A percentile compares a stretch with the other conserved stretches of the same genome.
Evolutionary conservation across 2,113 vertebrate species (phyloP).

Genomic region (Syngnathus typhle): DNA sequence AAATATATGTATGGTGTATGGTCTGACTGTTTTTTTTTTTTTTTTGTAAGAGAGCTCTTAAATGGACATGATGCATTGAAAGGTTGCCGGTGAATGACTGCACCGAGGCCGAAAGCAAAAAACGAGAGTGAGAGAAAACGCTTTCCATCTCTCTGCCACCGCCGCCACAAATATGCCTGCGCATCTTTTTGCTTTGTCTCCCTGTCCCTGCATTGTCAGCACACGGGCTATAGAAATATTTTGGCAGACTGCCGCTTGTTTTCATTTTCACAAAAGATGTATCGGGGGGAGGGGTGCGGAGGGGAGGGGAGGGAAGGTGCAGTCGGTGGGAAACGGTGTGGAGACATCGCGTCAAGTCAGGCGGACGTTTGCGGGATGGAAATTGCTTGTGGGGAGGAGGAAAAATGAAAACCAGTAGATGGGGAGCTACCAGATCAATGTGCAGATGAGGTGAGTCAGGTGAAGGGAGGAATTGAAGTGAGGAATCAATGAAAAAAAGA

Average conservation of each 20-base stretch:
- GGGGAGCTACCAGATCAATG: neutral
- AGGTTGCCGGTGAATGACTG: slow-evolving; percentile 43
- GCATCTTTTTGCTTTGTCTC: slow-evolving; percentile 69
- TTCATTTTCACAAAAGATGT: slow-evolving; percentile 71
- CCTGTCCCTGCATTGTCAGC: slow-evolving; percentile 64
- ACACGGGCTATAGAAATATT: slow-evolving; percentile 70
- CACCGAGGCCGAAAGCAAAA: slow-evolving; percentile 34
- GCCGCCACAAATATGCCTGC: slow-evolving; percentile 66
- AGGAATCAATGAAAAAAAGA: slow-evolving; percentile 22
- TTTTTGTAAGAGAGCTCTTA: slow-evolving; percentile 62
- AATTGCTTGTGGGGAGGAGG: neutral
- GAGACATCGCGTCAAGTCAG: slow-evolving; percentile 34
- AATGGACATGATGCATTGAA: slow-evolving; percentile 35
- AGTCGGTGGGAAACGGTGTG: slow-evolving; percentile 29
- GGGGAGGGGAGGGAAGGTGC: neutral
- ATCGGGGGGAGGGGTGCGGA: slow-evolving; percentile 15
- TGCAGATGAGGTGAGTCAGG: slow-evolving; percentile 18
- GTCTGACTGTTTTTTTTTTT: slow-evolving; percentile 39
- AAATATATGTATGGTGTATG: slow-evolving; percentile 61
- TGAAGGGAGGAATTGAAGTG: slow-evolving; percentile 18
- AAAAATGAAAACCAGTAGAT: neutral
- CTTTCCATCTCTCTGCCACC: slow-evolving; percentile 60
- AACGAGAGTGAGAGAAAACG: slow-evolving; percentile 27
- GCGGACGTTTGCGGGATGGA: slow-evolving; percentile 9
- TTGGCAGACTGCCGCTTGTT: slow-evolving; percentile 70